Percentiles rank a stretch among this genome's conserved stretches.
Conservation (phyloP, 2,888 invertebrate species). For the Cantharis flavilabris region DNA sequence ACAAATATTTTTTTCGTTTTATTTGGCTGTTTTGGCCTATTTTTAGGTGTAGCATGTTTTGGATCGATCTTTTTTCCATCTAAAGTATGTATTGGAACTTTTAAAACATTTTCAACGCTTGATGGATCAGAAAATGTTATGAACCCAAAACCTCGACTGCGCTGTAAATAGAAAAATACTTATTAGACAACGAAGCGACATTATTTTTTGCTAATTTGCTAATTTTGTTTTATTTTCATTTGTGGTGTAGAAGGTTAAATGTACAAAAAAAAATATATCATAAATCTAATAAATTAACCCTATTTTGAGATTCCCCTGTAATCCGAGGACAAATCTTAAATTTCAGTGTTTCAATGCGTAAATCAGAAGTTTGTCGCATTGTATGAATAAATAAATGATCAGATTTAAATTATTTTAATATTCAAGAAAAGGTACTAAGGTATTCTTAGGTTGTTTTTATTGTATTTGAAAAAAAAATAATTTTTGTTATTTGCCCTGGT, state of each 20-base stretch:
- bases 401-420: too few relatives aligned
- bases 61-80: conserved; percentile 95
- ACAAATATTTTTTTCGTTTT: conserved; percentile 93
- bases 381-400: too few relatives aligned
- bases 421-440: too few relatives aligned
- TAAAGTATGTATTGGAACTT: conserved; percentile 86
- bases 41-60: conserved; percentile 91
- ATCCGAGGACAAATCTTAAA: too few relatives aligned
- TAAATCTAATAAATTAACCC: background rate
- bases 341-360: background rate
- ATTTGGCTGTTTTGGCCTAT: conserved; percentile 81
- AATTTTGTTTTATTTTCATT: too few relatives aligned
- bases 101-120: conserved; percentile 88
- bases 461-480: too few relatives aligned
- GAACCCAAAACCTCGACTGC: conserved; percentile 93
- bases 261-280: too few relatives aligned
- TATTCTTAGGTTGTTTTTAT: too few relatives aligned
- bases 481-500: too few relatives aligned
- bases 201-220: background rate
- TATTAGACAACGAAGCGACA: background rate
- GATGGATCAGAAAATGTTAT: conserved; percentile 91
- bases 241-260: too few relatives aligned
- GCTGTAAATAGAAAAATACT: conserved; percentile 64
- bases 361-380: too few relatives aligned
- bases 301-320: background rate